These are phyloP conservation scores for Temnopleurus reevesii DNA, from an alignment of 53 echinoderm and acorn worm genomes.

Conservation along the genomic window DNA sequence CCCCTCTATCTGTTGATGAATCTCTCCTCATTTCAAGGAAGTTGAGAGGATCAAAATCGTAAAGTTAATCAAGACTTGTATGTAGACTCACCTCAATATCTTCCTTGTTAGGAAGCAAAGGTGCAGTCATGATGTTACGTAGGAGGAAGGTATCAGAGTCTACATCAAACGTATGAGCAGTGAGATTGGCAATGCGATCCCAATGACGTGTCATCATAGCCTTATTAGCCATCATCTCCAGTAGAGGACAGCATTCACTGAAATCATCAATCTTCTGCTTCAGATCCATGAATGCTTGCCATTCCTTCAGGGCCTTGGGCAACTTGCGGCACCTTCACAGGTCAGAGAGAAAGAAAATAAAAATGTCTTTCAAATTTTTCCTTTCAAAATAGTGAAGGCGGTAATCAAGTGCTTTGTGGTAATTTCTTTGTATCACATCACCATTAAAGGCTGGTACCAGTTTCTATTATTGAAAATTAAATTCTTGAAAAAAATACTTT, in stretches of 20 bases:
- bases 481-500: too few species aligned
- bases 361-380: too few species aligned
- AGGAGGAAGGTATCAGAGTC: conserved; percentile 93
- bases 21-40: too few species aligned
- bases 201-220: conserved; percentile 98
- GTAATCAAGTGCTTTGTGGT: too few species aligned
- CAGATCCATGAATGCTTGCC: conserved; percentile 98
- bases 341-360: too few species aligned
- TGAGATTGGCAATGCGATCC: conserved; percentile 91
- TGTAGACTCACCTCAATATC: conserved; percentile 85
- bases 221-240: conserved; percentile 99
- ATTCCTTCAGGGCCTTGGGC: conserved; percentile 97
- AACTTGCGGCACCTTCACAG: conserved; percentile 96
- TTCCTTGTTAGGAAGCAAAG: conserved; percentile 92
- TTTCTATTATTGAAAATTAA: too few species aligned
- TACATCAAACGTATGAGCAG: conserved; percentile 94
- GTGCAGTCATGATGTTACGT: conserved; percentile 98
- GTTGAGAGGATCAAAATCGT: too few species aligned
- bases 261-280: conserved; percentile 99
- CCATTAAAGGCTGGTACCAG: too few species aligned
- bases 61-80: too few species aligned
- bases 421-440: too few species aligned
- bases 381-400: too few species aligned
- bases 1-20: too few species aligned
- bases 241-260: conserved; percentile 94